Evolutionary conservation across 2,888 invertebrate genomes (phyloP).

Genomic region (Galerucella pusilla): DNA sequence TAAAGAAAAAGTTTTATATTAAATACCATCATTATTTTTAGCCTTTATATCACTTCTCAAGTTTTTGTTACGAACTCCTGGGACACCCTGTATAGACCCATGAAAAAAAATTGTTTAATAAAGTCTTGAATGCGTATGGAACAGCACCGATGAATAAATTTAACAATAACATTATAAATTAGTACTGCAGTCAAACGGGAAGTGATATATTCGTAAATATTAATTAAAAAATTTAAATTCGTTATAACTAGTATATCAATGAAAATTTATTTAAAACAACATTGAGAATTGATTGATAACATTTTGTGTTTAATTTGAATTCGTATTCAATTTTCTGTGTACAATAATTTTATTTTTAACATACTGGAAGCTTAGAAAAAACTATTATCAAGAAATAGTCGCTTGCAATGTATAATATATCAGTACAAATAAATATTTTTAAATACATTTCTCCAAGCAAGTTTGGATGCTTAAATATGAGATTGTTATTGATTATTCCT

Average conservation of each 20-base stretch:
- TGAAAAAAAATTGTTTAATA: neutral
- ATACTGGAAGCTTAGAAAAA: neutral
- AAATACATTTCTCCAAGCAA: no score
- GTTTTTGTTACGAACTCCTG: no score
- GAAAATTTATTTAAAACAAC: constrained; percentile 40
- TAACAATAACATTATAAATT: constrained; percentile 8
- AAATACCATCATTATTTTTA: no score
- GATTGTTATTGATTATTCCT: no score
- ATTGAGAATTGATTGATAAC: constrained; percentile 37
- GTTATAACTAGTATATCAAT: constrained; percentile 42
- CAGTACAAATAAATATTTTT: no score
- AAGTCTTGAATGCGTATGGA: constrained; percentile 5
- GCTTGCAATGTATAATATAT: no score
- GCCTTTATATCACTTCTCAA: no score
- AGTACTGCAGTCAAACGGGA: constrained; percentile 30
- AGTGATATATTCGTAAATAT: constrained; percentile 45
- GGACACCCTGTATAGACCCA: no score
- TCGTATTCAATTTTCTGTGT: constrained; percentile 7
- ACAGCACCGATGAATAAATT: neutral
- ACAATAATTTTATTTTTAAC: constrained; percentile 22
- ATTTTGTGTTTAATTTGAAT: constrained; percentile 20
- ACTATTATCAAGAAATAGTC: no score
- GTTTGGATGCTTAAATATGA: no score
- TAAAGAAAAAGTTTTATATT: no score
- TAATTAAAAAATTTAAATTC: constrained; percentile 47